Evolutionary conservation across 1,140 invertebrate species (phyloP), one percentile per base, ranked within the genome.

Genomic region (Nasonia longicornis): DNA sequence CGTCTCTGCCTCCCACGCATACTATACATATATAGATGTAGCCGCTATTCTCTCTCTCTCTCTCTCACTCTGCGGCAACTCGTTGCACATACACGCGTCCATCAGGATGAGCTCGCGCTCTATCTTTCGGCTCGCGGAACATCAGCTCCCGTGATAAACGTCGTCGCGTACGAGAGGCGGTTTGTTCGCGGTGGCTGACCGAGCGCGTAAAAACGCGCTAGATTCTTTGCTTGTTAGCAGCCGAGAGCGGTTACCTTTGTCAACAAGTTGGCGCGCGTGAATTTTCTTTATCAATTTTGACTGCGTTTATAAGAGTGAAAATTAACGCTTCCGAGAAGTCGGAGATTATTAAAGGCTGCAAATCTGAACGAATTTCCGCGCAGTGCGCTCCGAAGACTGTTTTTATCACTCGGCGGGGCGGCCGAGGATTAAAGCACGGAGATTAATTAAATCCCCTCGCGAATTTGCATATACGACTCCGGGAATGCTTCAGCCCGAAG

Each of bases 381-480:
- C 22, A 26, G 4, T 1, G n/a, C 7, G 11, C 26, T 48, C 11
- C 29, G 22, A 76, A 76, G 64, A 70, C 76, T 75, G 79, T 80
- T 80, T 80, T 80, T 80, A 80, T 81, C 79, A 70, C 66, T 29
- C 71, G 35, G 64, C n/a, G 16, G 71, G 48, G 42, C 38, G 12
- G 66, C n/a, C 22, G n/a, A 52, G 67, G 29, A 81, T 69, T 81
- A 75, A 76, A 71, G 79, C 79, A 38, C 29, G 16, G 64, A 84
- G 87, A 89, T 90, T 90, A 90, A 90, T 90, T 90, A 90, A 90
- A 90, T 90, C 89, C 73, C 89, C 89, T 88, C 86, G 85, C 84
- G 86, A 90, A 90, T 90, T 90, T 89, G 86, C 89, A 90, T 90
- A 79, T 90, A 79, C 85, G 83, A 79, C 80, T 84, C 80, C 69